These are phyloP conservation scores for Ichneumon xanthorius DNA, from an alignment of 2,888 invertebrate species.

Conservation along the genomic window DNA sequence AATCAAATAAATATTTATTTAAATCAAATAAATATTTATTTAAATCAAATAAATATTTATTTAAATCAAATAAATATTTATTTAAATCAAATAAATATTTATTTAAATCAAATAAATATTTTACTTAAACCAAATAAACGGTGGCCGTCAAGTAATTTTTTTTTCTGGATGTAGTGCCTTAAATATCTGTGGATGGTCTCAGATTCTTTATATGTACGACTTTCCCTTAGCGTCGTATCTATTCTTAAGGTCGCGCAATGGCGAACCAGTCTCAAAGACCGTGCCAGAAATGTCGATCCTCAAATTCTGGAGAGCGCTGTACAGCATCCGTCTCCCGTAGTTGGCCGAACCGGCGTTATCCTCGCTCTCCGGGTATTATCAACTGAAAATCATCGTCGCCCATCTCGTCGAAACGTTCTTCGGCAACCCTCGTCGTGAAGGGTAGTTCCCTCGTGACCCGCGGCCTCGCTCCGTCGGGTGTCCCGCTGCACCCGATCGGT, in stretches of 20 bases:
- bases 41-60: too few relatives aligned
- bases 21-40: too few relatives aligned
- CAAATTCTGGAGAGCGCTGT: conserved; percentile 11
- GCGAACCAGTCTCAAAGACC: neutral
- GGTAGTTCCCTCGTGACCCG: conserved; percentile 3
- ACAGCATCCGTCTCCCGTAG: neutral
- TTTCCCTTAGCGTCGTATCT: too few relatives aligned
- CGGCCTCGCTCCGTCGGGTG: conserved; percentile 35
- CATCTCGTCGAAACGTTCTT: conserved; percentile 9
- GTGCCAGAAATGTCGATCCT: neutral
- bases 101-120: too few relatives aligned
- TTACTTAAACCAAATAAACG: too few relatives aligned
- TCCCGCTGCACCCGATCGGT: conserved; percentile 51
- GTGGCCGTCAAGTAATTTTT: too few relatives aligned
- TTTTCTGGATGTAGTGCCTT: too few relatives aligned
- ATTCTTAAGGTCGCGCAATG: neutral
- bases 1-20: too few relatives aligned
- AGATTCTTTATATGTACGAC: too few relatives aligned
- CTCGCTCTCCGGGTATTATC: conserved; percentile 41
- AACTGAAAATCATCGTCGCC: conserved; percentile 53
- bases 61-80: too few relatives aligned
- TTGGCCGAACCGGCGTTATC: conserved; percentile 8
- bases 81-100: too few relatives aligned
- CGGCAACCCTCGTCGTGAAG: neutral
- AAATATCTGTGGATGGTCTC: too few relatives aligned